Percentiles rank a stretch among this genome's conserved stretches.
Conservation (phyloP, 2,797 vertebrate species). For the Parotocinclus haroldoi region DNA sequence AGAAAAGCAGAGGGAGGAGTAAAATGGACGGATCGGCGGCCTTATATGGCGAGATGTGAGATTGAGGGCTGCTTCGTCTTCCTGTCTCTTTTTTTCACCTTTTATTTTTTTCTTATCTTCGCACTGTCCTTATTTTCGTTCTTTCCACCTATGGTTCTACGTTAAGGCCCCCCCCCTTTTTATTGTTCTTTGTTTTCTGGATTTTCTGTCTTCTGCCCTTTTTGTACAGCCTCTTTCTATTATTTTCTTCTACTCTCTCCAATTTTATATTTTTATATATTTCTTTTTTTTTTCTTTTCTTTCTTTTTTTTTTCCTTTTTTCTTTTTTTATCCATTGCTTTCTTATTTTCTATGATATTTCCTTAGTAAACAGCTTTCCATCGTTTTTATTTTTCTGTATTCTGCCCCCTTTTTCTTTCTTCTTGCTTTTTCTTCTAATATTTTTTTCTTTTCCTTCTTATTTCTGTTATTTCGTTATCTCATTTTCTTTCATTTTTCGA, state of each 20-base stretch:
- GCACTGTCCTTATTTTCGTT: not conserved
- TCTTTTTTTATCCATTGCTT: not conserved
- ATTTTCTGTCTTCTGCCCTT: constrained; percentile 24
- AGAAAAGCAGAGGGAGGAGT: constrained; percentile 27
- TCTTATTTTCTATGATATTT: constrained; percentile 10
- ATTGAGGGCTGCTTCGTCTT: too few relatives aligned
- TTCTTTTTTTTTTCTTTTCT: constrained; percentile 23
- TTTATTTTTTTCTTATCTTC: not conserved
- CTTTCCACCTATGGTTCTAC: too few relatives aligned
- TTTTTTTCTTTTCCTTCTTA: too few relatives aligned
- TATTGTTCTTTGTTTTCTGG: not conserved
- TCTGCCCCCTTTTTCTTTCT: not conserved
- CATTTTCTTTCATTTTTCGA: too few relatives aligned
- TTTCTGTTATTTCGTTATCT: too few relatives aligned
- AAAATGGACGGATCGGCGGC: too few relatives aligned
- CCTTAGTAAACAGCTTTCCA: not conserved
- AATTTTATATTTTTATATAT: constrained; percentile 3
- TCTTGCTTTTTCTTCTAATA: not conserved
- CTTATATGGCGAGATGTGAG: too few relatives aligned
- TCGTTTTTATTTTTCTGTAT: not conserved
- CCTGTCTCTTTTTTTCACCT: too few relatives aligned
- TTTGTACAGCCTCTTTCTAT: constrained; percentile 6
- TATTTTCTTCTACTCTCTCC: constrained; percentile 29
- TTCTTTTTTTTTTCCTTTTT: constrained; percentile 27
- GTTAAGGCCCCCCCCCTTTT: not conserved